These are phyloP conservation scores for Zaprionus taronus DNA, from an alignment of 1,140 invertebrate genomes.

Conservation along the genomic window DNA sequence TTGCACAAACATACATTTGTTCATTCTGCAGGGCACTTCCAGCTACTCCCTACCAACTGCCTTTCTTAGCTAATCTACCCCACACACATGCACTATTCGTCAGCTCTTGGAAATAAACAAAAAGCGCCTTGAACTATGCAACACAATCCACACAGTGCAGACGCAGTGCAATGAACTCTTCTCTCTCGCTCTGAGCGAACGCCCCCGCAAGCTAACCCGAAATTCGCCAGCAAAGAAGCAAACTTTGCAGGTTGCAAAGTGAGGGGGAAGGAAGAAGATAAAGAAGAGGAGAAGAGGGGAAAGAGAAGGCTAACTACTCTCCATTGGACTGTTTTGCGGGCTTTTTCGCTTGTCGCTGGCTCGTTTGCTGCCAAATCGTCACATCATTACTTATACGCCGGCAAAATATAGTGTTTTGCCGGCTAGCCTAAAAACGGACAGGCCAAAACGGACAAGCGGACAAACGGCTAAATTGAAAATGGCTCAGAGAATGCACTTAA, in stretches of 20 bases:
- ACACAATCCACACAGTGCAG: conserved; percentile 26
- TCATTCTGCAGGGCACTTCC: too few relatives aligned
- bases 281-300: not conserved
- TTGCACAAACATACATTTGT: too few relatives aligned
- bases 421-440: conserved; percentile 45
- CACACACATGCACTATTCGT: not conserved
- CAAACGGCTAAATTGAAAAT: conserved; percentile 72
- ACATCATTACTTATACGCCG: conserved; percentile 79
- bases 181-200: conserved; percentile 3
- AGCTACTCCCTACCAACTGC: too few relatives aligned
- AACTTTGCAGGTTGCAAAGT: not conserved
- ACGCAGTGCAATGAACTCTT: conserved; percentile 56
- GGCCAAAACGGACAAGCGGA: conserved; percentile 5
- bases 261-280: not conserved
- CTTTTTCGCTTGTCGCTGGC: conserved; percentile 47
- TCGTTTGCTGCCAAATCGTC: conserved; percentile 74
- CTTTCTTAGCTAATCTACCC: too few relatives aligned
- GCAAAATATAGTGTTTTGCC: conserved; percentile 75
- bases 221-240: not conserved
- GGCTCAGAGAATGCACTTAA: conserved; percentile 70
- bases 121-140: conserved; percentile 48
- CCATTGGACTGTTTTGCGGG: conserved; percentile 17
- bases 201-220: conserved; percentile 17
- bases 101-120: conserved; percentile 37
- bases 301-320: not conserved